Conservation (phyloP, 2,113 vertebrate species). For the Lucifuga dentata region DNA sequence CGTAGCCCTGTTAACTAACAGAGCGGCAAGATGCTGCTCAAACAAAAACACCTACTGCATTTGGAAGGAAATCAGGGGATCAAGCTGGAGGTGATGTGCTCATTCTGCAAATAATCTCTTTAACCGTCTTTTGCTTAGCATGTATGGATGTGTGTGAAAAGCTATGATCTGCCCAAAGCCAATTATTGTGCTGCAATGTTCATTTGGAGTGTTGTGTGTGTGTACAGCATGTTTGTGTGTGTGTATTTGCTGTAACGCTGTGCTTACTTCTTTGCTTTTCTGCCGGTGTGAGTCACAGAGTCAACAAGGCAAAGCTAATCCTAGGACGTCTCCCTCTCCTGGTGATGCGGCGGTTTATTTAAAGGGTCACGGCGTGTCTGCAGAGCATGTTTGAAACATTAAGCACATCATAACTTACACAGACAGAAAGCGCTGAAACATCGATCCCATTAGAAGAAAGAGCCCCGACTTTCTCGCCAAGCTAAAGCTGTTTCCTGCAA, state of each 20-base stretch:
- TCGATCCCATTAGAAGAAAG: slow-evolving; percentile 61
- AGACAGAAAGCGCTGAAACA: slow-evolving; percentile 51
- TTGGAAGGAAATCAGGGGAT: slow-evolving; percentile 46
- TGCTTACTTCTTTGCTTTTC: slow-evolving; percentile 20
- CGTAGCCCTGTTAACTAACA: slow-evolving; percentile 51
- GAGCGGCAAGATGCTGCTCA: slow-evolving; percentile 47
- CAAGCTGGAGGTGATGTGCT: slow-evolving; percentile 37
- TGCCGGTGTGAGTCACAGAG: slow-evolving; percentile 33
- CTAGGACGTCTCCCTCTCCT: slow-evolving; percentile 52
- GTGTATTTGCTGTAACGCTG: not conserved
- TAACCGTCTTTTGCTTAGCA: not conserved
- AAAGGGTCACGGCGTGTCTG: slow-evolving; percentile 65
- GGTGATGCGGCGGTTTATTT: slow-evolving; percentile 68
- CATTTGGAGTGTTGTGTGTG: slow-evolving; percentile 9
- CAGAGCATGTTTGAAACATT: slow-evolving; percentile 78
- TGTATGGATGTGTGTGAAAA: not conserved
- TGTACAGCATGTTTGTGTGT: slow-evolving; percentile 17
- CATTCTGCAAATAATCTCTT: slow-evolving; percentile 34
- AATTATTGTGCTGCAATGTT: slow-evolving; percentile 4
- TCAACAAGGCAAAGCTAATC: slow-evolving; percentile 55
- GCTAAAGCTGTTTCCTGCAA: slow-evolving; percentile 38
- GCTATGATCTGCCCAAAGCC: slow-evolving; percentile 3
- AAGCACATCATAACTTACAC: slow-evolving; percentile 64
- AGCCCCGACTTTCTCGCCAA: slow-evolving; percentile 20
- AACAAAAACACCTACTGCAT: slow-evolving; percentile 23